These are phyloP conservation scores for Bugula neritina DNA, from an alignment of 2,888 invertebrate genomes.

Conservation along the genomic window DNA sequence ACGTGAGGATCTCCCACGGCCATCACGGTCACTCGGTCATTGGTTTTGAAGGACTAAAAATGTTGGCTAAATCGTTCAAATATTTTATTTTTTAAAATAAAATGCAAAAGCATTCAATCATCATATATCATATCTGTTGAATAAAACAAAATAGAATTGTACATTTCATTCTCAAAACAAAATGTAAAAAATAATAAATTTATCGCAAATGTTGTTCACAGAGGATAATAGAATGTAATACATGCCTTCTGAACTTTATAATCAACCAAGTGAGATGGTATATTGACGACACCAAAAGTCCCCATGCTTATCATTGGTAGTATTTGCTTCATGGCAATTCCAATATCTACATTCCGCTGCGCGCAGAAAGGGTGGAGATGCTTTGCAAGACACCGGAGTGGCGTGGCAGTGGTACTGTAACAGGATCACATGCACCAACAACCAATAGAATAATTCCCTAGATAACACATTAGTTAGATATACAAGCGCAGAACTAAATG, in stretches of 20 bases:
- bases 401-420: background rate
- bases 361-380: constrained; percentile 7
- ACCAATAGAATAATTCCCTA: no score
- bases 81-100: no score
- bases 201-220: no score
- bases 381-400: constrained; percentile 1
- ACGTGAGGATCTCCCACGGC: constrained; percentile 16
- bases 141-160: no score
- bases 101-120: no score
- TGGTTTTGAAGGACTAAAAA: background rate
- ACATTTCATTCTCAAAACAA: no score
- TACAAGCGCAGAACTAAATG: background rate
- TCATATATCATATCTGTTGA: no score
- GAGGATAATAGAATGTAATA: no score
- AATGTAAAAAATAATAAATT: no score
- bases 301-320: background rate
- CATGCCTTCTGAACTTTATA: background rate
- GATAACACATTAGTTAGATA: no score
- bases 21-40: constrained; percentile 9
- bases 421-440: no score
- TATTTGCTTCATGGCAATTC: background rate
- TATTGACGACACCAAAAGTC: background rate
- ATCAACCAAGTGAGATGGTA: background rate
- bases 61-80: no score
- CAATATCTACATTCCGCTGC: background rate